These are phyloP conservation scores for Tethea ocularis DNA, from an alignment of 2,888 invertebrate genomes.

Conservation along the genomic window DNA sequence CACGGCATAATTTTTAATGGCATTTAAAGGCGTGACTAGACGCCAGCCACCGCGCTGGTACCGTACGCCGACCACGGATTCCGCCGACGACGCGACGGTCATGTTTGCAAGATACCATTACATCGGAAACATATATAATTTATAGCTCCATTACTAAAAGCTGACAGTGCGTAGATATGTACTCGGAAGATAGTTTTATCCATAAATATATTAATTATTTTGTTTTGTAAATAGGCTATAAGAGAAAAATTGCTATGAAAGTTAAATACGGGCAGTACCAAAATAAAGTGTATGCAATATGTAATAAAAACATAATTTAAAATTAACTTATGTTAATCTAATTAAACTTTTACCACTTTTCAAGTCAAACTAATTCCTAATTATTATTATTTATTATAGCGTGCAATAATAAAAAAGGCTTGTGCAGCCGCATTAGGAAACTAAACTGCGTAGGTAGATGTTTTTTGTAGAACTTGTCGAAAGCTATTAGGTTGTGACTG, in stretches of 20 bases:
- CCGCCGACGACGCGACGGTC: constrained; percentile 21
- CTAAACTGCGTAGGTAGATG: not conserved
- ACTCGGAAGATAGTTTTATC: not conserved
- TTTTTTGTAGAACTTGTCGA: too few species aligned
- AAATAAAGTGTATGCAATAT: too few species aligned
- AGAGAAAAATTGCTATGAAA: too few species aligned
- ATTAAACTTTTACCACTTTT: too few species aligned
- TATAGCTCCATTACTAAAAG: not conserved
- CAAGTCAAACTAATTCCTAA: too few species aligned
- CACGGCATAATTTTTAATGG: constrained; percentile 58
- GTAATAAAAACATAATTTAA: too few species aligned
- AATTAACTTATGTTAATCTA: too few species aligned
- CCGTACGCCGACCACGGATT: constrained; percentile 43
- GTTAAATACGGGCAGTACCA: too few species aligned
- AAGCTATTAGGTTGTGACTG: constrained; percentile 17
- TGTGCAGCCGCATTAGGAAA: not conserved
- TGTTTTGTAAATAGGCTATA: not conserved
- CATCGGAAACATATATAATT: constrained; percentile 3
- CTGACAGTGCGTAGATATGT: not conserved
- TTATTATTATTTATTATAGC: not conserved
- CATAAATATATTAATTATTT: not conserved
- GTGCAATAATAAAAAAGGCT: not conserved
- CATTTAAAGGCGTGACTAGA: constrained; percentile 61
- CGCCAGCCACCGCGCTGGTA: constrained; percentile 25
- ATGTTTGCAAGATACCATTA: constrained; percentile 18